Percentiles rank a stretch among this genome's conserved stretches.
Evolutionary conservation across 2,113 vertebrate species (phyloP).

Genomic region (Nerophis ophidion): DNA sequence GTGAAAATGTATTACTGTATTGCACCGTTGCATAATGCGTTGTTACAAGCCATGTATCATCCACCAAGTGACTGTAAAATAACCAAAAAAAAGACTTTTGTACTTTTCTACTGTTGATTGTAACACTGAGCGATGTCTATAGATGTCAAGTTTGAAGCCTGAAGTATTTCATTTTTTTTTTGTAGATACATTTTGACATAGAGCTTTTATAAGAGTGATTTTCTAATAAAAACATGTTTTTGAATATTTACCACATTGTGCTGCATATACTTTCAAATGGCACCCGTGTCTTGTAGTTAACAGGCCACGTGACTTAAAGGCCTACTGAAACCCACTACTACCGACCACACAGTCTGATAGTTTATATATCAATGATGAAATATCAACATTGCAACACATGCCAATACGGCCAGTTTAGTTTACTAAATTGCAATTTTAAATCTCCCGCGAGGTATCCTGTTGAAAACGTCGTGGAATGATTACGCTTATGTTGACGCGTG

Average conservation of each 20-base stretch:
- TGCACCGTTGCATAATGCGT: no score
- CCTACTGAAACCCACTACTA: no score
- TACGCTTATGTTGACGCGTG: no score
- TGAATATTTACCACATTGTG: slow-evolving; percentile 12
- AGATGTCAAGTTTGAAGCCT: slow-evolving; percentile 27
- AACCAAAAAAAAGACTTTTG: neutral
- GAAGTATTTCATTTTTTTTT: slow-evolving; percentile 48
- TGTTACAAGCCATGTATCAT: slow-evolving; percentile 11
- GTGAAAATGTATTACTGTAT: no score
- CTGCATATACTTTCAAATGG: neutral
- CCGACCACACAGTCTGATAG: no score
- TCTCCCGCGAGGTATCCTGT: no score
- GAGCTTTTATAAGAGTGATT: slow-evolving; percentile 43
- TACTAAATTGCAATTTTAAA: no score
- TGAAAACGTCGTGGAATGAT: no score
- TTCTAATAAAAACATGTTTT: slow-evolving; percentile 46
- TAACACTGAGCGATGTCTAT: slow-evolving; percentile 30
- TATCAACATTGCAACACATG: no score
- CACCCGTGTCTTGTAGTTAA: no score
- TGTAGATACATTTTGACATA: slow-evolving; percentile 37
- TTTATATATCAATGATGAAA: no score
- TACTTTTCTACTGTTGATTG: slow-evolving; percentile 28
- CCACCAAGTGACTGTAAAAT: slow-evolving; percentile 32
- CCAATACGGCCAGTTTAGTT: no score
- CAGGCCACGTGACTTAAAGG: slow-evolving; percentile 3